Base-by-base conservation (phyloP, 23 tunicate genomes). In the Halocynthia roretzi region DNA sequence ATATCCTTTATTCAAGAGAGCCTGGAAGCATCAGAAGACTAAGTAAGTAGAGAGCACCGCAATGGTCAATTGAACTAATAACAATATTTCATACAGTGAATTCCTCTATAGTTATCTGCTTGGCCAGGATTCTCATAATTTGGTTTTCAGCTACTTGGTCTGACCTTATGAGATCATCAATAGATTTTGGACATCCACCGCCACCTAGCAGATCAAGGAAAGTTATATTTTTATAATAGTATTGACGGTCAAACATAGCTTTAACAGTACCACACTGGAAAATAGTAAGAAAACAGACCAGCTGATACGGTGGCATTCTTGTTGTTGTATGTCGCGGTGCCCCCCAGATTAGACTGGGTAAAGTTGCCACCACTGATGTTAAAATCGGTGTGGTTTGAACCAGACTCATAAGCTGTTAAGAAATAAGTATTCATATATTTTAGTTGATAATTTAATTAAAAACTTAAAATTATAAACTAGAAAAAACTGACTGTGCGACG, bases 281-380 rank as follows among this genome's bases (percentile, higher is more conserved):
- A 58, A 14, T n/a, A 14, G 15, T 58, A 58, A 58, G 4, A 58
- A 14, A 23, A 0, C 56, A n/a, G 5, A 49, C 65, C 50, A 15
- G 31, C 78, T 56, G 61, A 10, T 15, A 73, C 53, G 8, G 7
- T 31, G 17, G 79, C 5, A 2, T 61, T 52, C 60, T 84, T 70
- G 76, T 84, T 84, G 77, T 77, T 69, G 71, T 84, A 84, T 10
- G 57, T 68, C 61, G 88, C 83, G 7, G 23, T 21, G 5, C 88
- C 88, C 0, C 82, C 83, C 12, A 84, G 51, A 49, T 69, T 77
- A 40, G 88, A 58, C 61, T 77, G 83, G 2, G 77, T 20, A 7
- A 84, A 69, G 51, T 84, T 67, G 11, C 83, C 83, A 50, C 78
- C 88, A 20, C n/a, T 10, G 2, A 84, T 56, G 51, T 84, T 55